phyloP scores from a whole-genome alignment of 30 jellyfish, hydroid and myxozoan genomes.

The Aurelia aurita region DNA sequence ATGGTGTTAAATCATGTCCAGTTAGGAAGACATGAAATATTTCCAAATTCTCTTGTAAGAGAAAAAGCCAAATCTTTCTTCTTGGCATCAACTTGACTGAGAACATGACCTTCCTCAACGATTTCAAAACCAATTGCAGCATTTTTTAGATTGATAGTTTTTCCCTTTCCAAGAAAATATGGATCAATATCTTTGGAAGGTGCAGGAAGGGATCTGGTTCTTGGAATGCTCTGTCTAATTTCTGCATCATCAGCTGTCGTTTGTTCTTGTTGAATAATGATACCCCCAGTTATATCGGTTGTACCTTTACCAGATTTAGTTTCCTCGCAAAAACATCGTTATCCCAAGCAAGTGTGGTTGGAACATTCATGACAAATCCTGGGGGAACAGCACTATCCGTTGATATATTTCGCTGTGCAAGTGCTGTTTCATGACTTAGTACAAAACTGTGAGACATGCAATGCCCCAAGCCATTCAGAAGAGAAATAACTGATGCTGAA shows the following conservation, averaged over 20 bases:
- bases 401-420: too few relatives aligned
- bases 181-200: conserved; percentile 25
- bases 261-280: too few relatives aligned
- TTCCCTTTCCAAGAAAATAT: conserved; percentile 11
- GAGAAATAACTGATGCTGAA: conserved; percentile 19
- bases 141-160: not conserved
- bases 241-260: too few relatives aligned
- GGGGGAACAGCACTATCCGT: too few relatives aligned
- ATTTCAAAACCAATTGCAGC: not conserved
- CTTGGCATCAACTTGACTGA: too few relatives aligned
- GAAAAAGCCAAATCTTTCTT: conserved; percentile 5
- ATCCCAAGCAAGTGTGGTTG: too few relatives aligned
- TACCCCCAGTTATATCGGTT: too few relatives aligned
- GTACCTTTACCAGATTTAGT: too few relatives aligned
- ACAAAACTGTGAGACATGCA: conserved; percentile 19
- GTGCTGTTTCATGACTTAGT: not conserved
- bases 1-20: conserved; percentile 50
- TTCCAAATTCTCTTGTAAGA: not conserved
- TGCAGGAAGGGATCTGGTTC: not conserved
- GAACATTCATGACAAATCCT: too few relatives aligned
- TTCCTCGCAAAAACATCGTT: too few relatives aligned
- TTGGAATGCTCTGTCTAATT: too few relatives aligned
- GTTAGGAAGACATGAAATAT: not conserved
- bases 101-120: not conserved
- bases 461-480: conserved; percentile 56